Conservation (phyloP, 64 coral and sea anemone species). For the Dendrophyllia cribrosa region DNA sequence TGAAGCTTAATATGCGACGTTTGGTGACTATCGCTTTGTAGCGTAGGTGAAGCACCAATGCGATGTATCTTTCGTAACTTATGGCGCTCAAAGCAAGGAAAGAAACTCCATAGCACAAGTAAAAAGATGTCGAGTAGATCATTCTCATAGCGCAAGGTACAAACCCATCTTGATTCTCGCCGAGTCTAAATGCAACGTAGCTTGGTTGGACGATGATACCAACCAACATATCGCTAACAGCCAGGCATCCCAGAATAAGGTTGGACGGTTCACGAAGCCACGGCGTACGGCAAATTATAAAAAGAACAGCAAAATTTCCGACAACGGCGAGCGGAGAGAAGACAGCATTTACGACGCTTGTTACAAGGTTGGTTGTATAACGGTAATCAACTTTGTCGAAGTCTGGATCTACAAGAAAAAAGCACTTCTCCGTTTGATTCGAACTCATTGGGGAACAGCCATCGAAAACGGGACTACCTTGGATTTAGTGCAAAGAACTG, state of each 20-base stretch:
- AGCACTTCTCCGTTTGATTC: background rate
- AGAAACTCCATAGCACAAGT: slow-evolving; percentile 85
- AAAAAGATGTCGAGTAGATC: slow-evolving; percentile 73
- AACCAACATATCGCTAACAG: slow-evolving; percentile 66
- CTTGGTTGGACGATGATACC: slow-evolving; percentile 71
- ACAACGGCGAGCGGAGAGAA: slow-evolving; percentile 76
- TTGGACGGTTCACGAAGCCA: slow-evolving; percentile 72
- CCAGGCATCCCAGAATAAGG: slow-evolving; percentile 60
- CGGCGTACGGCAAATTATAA: slow-evolving; percentile 34
- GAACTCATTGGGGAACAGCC: no score
- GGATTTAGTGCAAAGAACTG: no score
- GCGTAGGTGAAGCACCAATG: slow-evolving; percentile 63
- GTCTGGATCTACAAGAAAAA: background rate
- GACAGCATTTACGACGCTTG: slow-evolving; percentile 50
- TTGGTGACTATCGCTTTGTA: slow-evolving; percentile 73
- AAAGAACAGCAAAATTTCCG: slow-evolving; percentile 44
- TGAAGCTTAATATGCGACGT: slow-evolving; percentile 21
- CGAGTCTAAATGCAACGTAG: slow-evolving; percentile 54
- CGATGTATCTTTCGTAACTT: slow-evolving; percentile 73
- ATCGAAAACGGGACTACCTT: no score
- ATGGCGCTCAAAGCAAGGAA: slow-evolving; percentile 80
- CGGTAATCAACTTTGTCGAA: slow-evolving; percentile 43
- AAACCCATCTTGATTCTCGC: slow-evolving; percentile 65
- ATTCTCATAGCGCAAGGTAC: slow-evolving; percentile 73
- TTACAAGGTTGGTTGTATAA: slow-evolving; percentile 70